Base-by-base conservation (phyloP, 2,113 vertebrate genomes). In the Oxyruncus cristatus region DNA sequence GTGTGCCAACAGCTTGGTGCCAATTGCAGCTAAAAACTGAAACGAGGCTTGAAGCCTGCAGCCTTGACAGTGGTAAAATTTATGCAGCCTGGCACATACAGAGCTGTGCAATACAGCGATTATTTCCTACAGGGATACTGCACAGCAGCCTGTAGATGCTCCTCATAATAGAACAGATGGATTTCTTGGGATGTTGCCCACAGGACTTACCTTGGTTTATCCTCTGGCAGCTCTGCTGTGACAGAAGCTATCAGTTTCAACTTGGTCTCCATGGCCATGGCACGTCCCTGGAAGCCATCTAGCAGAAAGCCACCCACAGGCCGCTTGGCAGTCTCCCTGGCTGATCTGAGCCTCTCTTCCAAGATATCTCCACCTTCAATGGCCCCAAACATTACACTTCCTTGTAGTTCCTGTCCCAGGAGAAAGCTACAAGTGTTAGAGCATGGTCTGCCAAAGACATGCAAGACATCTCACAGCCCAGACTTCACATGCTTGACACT, bases 251-350 rank as follows among this genome's bases (percentile, higher is more conserved):
- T 98, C 96, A 99, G 97, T 88, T 98, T 96, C 93, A 97, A 97
- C 89, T 98, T 99, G 78, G 98, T 98, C 68, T 98, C 96, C 91
- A 92, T 97, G 62, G 97, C 97, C 97, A 98, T 97, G 65, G 97
- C 93, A 80, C 81, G 75, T 23, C 98, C 98, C 85, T 99, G 99
- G 94, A 99, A 98, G 75, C 99, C 99, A 55, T 99, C 99, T 96
- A 99, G 97, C 50, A 99, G 98, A 97, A 99, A 99, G 85, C 99
- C 99, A 26, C 98, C 98, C n/a, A 99, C 99, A 0, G 99, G 99
- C 70, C 99, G 97, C 97, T 99, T 99, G 83, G 98, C 98, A 9
- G 99, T 99, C 97, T 99, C 99, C 67, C 97, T 98, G 67, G 99
- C 99, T 2, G 99, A 99, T 89, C 99, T 98, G 61, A 99, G 94